phyloP scores from a whole-genome alignment of 2,888 invertebrate species.

The Drosophila paranaensis region DNA sequence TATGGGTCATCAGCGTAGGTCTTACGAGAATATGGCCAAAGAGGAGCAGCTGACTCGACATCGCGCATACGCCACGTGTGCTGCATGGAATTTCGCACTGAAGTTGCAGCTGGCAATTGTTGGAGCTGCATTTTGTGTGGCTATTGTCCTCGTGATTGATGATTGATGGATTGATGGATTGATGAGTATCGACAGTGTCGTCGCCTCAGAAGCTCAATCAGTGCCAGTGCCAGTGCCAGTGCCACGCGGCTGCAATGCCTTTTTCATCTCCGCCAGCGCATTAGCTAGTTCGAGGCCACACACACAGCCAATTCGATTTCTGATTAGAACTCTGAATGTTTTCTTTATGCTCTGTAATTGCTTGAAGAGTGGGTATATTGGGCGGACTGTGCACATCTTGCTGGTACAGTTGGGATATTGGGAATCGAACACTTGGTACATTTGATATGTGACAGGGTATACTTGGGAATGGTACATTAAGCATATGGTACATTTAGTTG shows the following conservation, averaged over 20 bases:
- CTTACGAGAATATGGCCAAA: background rate
- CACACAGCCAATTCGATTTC: background rate
- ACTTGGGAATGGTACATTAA: no score
- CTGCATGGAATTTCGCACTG: constrained; percentile 7
- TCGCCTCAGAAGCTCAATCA: background rate
- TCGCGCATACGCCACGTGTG: constrained; percentile 45
- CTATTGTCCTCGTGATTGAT: background rate
- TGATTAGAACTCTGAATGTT: constrained; percentile 7
- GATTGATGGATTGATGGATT: constrained; percentile 7
- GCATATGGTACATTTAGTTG: no score
- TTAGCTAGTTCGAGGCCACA: background rate
- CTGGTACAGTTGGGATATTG: background rate
- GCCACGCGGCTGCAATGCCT: background rate
- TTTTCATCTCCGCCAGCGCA: background rate
- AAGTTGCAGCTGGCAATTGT: constrained; percentile 13
- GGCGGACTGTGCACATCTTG: background rate
- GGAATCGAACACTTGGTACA: no score
- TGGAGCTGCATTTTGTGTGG: constrained; percentile 15
- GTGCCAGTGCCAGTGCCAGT: background rate
- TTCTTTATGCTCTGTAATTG: background rate
- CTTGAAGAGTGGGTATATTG: background rate
- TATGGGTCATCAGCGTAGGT: constrained; percentile 62
- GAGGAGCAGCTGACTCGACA: constrained; percentile 11
- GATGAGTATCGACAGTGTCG: constrained; percentile 3
- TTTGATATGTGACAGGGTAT: background rate